Evolutionary conservation across 2,113 vertebrate genomes (phyloP), one percentile per base, ranked within the genome.

Genomic region (Rattus rattus): DNA sequence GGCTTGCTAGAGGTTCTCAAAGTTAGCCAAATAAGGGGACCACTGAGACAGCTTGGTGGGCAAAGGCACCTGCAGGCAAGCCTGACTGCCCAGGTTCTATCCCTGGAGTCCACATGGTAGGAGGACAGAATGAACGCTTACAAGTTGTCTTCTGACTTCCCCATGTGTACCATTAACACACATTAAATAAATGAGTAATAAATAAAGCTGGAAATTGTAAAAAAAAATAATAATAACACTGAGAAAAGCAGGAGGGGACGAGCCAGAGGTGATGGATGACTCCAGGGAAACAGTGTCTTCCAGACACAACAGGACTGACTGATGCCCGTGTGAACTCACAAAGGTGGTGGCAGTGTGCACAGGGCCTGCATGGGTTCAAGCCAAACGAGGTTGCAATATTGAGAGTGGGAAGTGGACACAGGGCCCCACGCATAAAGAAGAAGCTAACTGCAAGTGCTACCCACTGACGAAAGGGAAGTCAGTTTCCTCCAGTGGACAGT

Each of bases 1-100:
- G 52, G 94, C 65, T 80, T 85, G 30, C 3, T 39, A 81, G 91
- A 95, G 39, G 75, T 43, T 85, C 89, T 83, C 81, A 54, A 80
- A 87, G 19, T 91, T 92, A 91, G 28, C 65, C 33, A 22, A 47
- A 43, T 9, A 85, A 13, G 4, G 39, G 59, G 20, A 39, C 54
- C 39, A n/a, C 56, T 84, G 4, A 85, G 39, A 33, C 30, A 16
- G 26, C 26, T 47, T 28, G 1, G 61, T 12, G 39, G 10, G 61
- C 10, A 30, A 85, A 85, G 43, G 26, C 83, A 14, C 16, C 7
- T 8, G 43, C 47, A 79, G 76, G 13, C 47, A 79, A 79, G 72
- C 72, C 72, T 75, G 10, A 22, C 33, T 43, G 24, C n/a, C 56
- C 3, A 1, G 26, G 22, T 26, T n/a, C 36, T 39, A 1, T 14